These are phyloP conservation scores for Psilopsiagon aymara DNA, from an alignment of 2,113 vertebrate genomes.

Conservation along the genomic window DNA sequence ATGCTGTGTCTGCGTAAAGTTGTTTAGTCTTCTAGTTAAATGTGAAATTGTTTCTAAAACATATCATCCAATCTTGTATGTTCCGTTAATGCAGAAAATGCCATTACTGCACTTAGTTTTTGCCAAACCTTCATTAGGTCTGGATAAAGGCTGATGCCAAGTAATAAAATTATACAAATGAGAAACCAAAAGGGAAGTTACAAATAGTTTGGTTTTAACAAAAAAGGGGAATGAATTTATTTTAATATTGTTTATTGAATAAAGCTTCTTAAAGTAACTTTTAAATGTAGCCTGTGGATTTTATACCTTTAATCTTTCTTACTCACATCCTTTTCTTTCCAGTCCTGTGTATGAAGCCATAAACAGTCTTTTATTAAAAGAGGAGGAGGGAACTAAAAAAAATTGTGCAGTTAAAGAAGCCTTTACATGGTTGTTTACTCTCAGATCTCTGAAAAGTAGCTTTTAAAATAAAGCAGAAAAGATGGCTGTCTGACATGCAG, in stretches of 20 bases:
- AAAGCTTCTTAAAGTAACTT: not conserved
- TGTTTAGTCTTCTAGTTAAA: not conserved
- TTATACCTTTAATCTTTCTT: slow-evolving; percentile 38
- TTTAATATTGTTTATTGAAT: not conserved
- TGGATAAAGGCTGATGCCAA: not conserved
- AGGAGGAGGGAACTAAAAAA: not conserved
- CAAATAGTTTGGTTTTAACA: not conserved
- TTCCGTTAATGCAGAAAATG: not conserved
- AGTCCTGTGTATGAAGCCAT: slow-evolving; percentile 27
- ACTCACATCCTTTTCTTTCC: slow-evolving; percentile 44
- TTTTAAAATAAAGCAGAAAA: slow-evolving; percentile 73
- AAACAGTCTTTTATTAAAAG: slow-evolving; percentile 58
- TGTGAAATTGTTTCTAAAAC: not conserved
- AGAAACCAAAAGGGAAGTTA: not conserved
- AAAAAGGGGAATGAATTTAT: not conserved
- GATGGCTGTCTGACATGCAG: slow-evolving; percentile 27
- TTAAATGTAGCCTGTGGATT: slow-evolving; percentile 16
- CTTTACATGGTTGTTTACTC: slow-evolving; percentile 29
- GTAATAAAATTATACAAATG: not conserved
- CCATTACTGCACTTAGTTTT: not conserved
- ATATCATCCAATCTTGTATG: not conserved
- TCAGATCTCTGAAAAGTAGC: slow-evolving; percentile 60
- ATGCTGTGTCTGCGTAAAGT: not conserved
- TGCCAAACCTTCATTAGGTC: not conserved
- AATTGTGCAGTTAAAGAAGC: slow-evolving; percentile 5